Conservation (phyloP, 2,888 invertebrate genomes). For the Caenorhabditis afra region DNA sequence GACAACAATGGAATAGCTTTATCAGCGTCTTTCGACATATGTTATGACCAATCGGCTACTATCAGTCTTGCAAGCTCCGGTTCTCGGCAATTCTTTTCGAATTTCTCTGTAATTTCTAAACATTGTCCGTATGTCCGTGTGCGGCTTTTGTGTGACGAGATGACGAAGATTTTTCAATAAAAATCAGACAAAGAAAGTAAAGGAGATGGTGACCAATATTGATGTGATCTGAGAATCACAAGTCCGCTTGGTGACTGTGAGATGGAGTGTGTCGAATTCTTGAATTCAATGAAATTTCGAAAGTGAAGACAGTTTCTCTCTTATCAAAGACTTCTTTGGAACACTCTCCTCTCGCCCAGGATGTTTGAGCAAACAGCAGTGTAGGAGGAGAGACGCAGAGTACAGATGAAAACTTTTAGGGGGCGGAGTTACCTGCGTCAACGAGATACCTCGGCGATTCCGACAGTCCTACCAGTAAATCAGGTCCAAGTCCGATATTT, state of each 20-base stretch:
- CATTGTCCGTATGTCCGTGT: neutral
- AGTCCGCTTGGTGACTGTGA: no score
- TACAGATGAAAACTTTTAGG: neutral
- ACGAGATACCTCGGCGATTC: neutral
- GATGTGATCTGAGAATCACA: neutral
- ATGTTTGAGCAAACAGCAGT: slow-evolving; percentile 13
- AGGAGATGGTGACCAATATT: neutral
- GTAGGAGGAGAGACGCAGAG: slow-evolving; percentile 4
- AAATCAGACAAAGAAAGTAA: slow-evolving; percentile 32
- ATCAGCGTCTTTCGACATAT: neutral
- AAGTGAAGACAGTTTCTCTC: neutral
- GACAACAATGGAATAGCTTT: neutral
- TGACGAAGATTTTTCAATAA: slow-evolving; percentile 18
- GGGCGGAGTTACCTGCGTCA: slow-evolving; percentile 12
- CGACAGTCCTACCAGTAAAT: neutral
- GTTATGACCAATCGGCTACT: slow-evolving; percentile 5
- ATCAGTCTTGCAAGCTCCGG: slow-evolving; percentile 12
- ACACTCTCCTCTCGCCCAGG: neutral
- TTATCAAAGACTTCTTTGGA: slow-evolving; percentile 3
- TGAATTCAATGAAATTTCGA: neutral
- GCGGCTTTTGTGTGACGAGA: slow-evolving; percentile 23
- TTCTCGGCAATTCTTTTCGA: neutral
- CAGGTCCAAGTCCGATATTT: no score
- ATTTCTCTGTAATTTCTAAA: neutral
- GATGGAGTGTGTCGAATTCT: no score